These are phyloP conservation scores for Maconellicoccus hirsutus DNA, from an alignment of 1,140 invertebrate species.

Conservation along the genomic window DNA sequence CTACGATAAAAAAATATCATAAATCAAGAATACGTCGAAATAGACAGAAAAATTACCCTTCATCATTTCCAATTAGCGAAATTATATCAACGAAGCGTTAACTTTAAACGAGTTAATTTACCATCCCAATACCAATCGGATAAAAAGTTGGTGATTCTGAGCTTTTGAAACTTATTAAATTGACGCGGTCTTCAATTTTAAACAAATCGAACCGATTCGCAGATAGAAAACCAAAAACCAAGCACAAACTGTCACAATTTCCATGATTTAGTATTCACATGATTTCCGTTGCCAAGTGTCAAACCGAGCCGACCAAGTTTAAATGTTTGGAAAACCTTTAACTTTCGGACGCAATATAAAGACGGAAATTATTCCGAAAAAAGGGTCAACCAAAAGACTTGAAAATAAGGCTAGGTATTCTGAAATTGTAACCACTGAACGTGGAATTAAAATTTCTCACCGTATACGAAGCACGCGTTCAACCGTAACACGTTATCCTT, in stretches of 20 bases:
- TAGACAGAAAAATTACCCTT: too few species aligned
- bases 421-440: not conserved
- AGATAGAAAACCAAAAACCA: not conserved
- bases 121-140: too few species aligned
- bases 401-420: not conserved
- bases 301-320: not conserved
- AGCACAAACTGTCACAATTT: conserved; percentile 9
- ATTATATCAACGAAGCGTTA: too few species aligned
- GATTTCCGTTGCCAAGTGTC: not conserved
- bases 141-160: too few species aligned
- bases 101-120: too few species aligned
- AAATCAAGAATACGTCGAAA: too few species aligned
- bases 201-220: not conserved
- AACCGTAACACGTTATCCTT: not conserved
- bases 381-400: not conserved
- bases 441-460: conserved; percentile 4
- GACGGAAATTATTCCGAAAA: conserved; percentile 8
- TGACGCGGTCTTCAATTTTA: not conserved
- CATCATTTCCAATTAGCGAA: too few species aligned
- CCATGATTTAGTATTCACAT: conserved; percentile 4
- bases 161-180: not conserved
- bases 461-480: not conserved
- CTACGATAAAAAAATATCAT: too few species aligned
- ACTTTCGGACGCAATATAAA: not conserved
- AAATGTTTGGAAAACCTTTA: conserved; percentile 7